Evolutionary conservation across 2,888 invertebrate genomes (phyloP).

Genomic region (Brachypalpus laphriformis): DNA sequence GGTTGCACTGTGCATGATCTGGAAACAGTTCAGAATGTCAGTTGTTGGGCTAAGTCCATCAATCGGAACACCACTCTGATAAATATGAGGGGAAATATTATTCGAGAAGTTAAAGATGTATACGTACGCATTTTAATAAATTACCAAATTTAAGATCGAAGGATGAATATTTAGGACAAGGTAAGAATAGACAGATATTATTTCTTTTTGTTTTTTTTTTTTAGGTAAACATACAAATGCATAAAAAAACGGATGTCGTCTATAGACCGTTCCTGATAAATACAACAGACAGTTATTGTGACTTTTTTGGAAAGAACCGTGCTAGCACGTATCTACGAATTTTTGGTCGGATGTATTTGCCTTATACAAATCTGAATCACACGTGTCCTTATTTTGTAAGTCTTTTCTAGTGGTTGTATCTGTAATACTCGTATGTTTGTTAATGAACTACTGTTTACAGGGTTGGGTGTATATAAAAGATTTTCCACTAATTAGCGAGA

Average conservation of each 20-base stretch:
- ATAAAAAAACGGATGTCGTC: not conserved
- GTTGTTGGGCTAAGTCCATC: not conserved
- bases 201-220: not conserved
- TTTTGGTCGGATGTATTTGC: not conserved
- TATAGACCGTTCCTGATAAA: not conserved
- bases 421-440: no score
- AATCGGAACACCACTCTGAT: not conserved
- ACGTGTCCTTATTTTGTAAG: not conserved
- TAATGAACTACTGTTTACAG: not conserved
- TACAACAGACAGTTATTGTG: not conserved
- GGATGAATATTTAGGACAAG: not conserved
- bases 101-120: not conserved
- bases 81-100: not conserved
- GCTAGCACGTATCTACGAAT: not conserved
- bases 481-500: not conserved
- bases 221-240: not conserved
- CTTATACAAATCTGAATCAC: not conserved
- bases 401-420: not conserved
- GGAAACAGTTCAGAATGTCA: not conserved
- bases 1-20: not conserved
- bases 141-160: no score
- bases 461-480: not conserved
- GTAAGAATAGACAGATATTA: not conserved
- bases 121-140: not conserved
- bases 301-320: not conserved